Percentiles rank a stretch among this genome's conserved stretches.
These are phyloP conservation scores for Thaumetopoea pityocampa DNA, from an alignment of 1,140 invertebrate genomes.

Conservation along the genomic window DNA sequence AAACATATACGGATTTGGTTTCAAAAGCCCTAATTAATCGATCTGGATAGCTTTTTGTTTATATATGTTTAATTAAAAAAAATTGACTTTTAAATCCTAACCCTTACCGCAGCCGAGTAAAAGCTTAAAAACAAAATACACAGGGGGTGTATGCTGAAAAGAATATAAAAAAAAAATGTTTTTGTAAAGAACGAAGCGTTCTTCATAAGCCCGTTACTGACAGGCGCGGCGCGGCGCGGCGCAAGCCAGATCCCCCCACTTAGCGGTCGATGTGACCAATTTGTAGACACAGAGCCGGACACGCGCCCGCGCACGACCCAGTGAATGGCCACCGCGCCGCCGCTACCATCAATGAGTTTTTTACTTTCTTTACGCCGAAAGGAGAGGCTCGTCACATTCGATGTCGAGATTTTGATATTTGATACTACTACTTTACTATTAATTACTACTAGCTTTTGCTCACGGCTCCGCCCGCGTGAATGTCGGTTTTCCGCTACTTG, in stretches of 20 bases:
- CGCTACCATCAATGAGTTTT: slow-evolving; percentile 54
- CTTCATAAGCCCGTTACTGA: slow-evolving; percentile 25
- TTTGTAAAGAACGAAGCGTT: slow-evolving; percentile 15
- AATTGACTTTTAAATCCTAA: not conserved
- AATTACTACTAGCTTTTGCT: too few relatives aligned
- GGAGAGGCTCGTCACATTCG: slow-evolving; percentile 32
- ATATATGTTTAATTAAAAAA: too few relatives aligned
- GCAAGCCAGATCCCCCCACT: slow-evolving; percentile 53
- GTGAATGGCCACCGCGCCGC: slow-evolving; percentile 43
- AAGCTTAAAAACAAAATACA: not conserved
- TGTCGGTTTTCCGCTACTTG: too few relatives aligned
- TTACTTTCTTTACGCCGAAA: slow-evolving; percentile 63
- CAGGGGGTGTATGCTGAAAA: not conserved
- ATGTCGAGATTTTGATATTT: slow-evolving; percentile 15
- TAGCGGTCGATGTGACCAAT: slow-evolving; percentile 68
- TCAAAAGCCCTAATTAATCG: too few relatives aligned
- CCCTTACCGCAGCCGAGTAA: not conserved
- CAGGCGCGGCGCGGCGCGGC: slow-evolving; percentile 16
- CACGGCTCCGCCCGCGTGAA: too few relatives aligned
- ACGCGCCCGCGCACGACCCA: slow-evolving; percentile 48
- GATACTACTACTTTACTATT: too few relatives aligned
- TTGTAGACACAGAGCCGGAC: slow-evolving; percentile 62
- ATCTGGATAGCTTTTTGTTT: too few relatives aligned
- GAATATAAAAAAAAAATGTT: too few relatives aligned
- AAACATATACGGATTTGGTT: too few relatives aligned